Evolutionary conservation across 1,140 invertebrate genomes (phyloP).

Genomic region (Schlechtendalia chinensis): DNA sequence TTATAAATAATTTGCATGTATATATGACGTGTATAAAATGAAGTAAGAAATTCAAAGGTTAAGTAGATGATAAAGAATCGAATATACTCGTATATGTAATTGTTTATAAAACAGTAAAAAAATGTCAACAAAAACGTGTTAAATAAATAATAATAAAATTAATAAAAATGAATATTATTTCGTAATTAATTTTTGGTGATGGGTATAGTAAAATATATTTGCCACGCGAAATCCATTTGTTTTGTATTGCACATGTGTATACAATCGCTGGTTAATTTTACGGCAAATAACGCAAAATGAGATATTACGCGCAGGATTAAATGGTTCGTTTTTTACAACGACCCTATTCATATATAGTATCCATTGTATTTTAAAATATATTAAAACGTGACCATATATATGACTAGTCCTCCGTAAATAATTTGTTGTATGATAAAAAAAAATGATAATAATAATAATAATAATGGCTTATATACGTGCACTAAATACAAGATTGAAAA

Average conservation of each 20-base stretch:
- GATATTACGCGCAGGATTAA: slow-evolving; percentile 32
- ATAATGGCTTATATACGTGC: neutral
- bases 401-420: neutral
- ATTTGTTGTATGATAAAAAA: neutral
- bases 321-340: slow-evolving; percentile 8
- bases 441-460: neutral
- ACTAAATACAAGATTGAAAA: neutral
- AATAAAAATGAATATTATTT: too few species aligned
- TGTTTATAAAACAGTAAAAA: neutral
- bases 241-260: neutral
- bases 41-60: too few species aligned
- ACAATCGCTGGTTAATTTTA: neutral
- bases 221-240: neutral
- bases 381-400: neutral
- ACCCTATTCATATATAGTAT: neutral
- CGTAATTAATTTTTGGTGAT: neutral
- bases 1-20: too few species aligned
- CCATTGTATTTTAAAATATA: neutral
- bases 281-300: slow-evolving; percentile 18
- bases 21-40: too few species aligned
- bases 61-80: neutral
- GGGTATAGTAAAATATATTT: neutral
- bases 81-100: neutral
- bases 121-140: neutral
- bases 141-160: neutral